Base-by-base conservation (phyloP, 2,113 vertebrate genomes). In the Colius striatus region DNA sequence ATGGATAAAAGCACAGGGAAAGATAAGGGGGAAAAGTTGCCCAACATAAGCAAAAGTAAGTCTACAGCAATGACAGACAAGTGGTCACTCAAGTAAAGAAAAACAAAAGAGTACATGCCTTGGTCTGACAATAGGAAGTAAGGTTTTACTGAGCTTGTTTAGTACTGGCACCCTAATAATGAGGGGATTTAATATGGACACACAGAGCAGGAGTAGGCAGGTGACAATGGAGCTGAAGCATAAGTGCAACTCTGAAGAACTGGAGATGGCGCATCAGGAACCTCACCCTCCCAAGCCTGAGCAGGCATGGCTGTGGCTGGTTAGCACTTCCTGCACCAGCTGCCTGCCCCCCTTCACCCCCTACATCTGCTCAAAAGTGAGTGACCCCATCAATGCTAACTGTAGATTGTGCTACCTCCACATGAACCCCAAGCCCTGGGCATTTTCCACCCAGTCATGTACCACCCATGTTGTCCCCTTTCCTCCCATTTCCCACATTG, bases 241-340 rank as follows among this genome's bases (percentile, higher is more conserved):
- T 6, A 16, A 48, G 21, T 60, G 11, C n/a, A 29, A 0, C 60
- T 55, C 65, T 5, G 58, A 60, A 50, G 38, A 54, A 11, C 5
- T 1, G 0, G 50, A 29, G 47, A 19, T 0, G 14, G 16, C 21
- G 10, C 57, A 16, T 16, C 2, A 2, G 21, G 61, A 16, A 45
- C 60, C 3, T 27, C 34, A 10, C 1, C 2, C 53, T n/a, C 36
- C 6, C 0, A 29, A 77, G 68, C 47, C 50, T 0, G 16, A 47
- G 53, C 43, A 3, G 38, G 11, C 80, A 11, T 0, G 3, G 58
- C 79, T 6, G 3, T 3, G 16, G 48, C 43, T 14, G 57, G 41
- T 1, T 19, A 50, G 34, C n/a, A 1, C 0, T 41, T 29, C 70
- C 45, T 1, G 54, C 50, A 4, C 6, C 43, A 16, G 62, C 48